Evolutionary conservation across 2,888 invertebrate species (phyloP).

Genomic region (Eumerus sabulonum): DNA sequence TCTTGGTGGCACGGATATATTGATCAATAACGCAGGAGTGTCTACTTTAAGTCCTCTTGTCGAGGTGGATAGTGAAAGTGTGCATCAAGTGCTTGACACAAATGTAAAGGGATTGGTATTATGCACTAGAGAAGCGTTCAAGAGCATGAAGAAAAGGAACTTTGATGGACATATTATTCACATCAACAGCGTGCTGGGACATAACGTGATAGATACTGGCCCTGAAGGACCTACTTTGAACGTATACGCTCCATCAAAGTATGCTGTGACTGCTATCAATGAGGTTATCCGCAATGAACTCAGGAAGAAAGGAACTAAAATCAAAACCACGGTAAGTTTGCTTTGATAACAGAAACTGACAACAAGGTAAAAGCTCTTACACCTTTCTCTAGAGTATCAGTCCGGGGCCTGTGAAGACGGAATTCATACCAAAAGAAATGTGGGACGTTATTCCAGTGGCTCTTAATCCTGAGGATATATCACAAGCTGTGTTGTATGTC

Average conservation of each 20-base stretch:
- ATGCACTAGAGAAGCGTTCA: constrained; percentile 80
- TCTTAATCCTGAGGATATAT: constrained; percentile 72
- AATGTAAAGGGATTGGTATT: constrained; percentile 79
- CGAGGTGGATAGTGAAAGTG: constrained; percentile 72
- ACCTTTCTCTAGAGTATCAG: constrained; percentile 76
- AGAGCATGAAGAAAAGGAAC: constrained; percentile 79
- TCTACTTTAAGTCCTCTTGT: constrained; percentile 73
- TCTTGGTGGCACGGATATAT: constrained; percentile 81
- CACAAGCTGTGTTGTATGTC: constrained; percentile 71
- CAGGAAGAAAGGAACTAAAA: constrained; percentile 70
- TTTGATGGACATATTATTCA: constrained; percentile 73
- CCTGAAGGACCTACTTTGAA: constrained; percentile 77
- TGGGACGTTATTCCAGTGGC: neutral
- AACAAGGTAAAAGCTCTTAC: neutral
- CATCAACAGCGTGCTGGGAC: constrained; percentile 76
- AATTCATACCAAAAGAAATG: constrained; percentile 74
- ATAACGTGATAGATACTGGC: constrained; percentile 75
- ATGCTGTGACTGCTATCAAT: constrained; percentile 75
- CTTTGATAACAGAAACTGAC: constrained; percentile 70
- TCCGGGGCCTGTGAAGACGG: constrained; percentile 79
- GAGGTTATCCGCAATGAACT: constrained; percentile 76
- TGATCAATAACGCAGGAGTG: constrained; percentile 83
- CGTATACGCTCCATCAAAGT: constrained; percentile 75
- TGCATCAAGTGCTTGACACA: constrained; percentile 77
- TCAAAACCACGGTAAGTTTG: constrained; percentile 74